Evolutionary conservation across 2,888 invertebrate species (phyloP), one percentile per base, ranked within the genome.

Genomic region (Ophion obscuratus): DNA sequence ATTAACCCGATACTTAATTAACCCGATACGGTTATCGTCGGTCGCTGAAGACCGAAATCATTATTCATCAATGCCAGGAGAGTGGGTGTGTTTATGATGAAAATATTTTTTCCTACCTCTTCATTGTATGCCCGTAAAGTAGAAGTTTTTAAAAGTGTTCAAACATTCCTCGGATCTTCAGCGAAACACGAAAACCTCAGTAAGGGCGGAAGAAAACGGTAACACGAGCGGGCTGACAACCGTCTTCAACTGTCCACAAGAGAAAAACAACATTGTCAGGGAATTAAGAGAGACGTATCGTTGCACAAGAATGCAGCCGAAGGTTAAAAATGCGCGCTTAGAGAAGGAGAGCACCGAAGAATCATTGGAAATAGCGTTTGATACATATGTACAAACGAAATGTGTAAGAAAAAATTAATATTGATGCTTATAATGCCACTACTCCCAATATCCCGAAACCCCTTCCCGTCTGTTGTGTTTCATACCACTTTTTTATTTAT

Each of bases 351-450:
- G 7, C 6, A 74, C 74, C 10, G 20, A 20, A 74, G 24, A 20
- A 53, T 47, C 74, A 36, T 14, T 27, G n/a, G 1, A 20, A 70
- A 20, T n/a, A 40, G 31, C 74, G 53, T 36, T n/a, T 31, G n/a
- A 61, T 74, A 3, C 11, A 74, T 27, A 44, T 70, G 36, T 68
- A 44, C 44, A 17, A 68, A 40, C 47, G 68, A 68, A 47, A 68
- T 68, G 68, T 47, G 68, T 68, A 68, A 68, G 68, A 68, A 68
- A 68, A 68, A 61, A 61, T 24, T 2, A 68, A 68, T 40, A 68
- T 68, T 68, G 68, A 68, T 68, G 44, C 68, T 68, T 68, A 68
- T 68, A 68, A 68, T 40, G 68, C 68, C 47, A 68, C 20, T 44
- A 70, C 10, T 44, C 68, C 68, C 68, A 47, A 68, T 44, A 68